Evolutionary conservation across 1,140 invertebrate genomes (phyloP).

Genomic region (Prorops nasuta): DNA sequence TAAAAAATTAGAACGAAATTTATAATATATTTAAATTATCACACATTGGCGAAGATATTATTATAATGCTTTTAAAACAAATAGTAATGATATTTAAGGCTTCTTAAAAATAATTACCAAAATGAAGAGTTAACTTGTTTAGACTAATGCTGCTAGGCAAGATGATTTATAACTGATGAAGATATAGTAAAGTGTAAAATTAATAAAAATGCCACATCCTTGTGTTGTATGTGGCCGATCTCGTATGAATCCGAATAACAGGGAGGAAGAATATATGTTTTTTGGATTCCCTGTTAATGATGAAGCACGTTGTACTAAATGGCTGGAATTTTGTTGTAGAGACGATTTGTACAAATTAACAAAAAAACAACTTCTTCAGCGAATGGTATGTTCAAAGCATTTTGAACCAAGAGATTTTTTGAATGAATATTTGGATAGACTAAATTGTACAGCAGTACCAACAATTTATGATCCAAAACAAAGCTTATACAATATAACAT

Average conservation of each 20-base stretch:
- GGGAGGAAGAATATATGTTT: slow-evolving; percentile 52
- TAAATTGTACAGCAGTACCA: slow-evolving; percentile 47
- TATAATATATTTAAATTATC: slow-evolving; percentile 2
- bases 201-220: slow-evolving; percentile 51
- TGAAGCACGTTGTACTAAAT: slow-evolving; percentile 45
- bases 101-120: not conserved
- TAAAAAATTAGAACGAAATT: not conserved
- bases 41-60: no score
- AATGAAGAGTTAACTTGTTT: not conserved
- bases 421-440: slow-evolving; percentile 47
- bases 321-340: slow-evolving; percentile 52
- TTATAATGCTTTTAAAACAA: no score
- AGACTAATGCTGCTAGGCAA: not conserved
- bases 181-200: slow-evolving; percentile 1
- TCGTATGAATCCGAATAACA: slow-evolving; percentile 53
- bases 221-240: slow-evolving; percentile 55
- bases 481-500: slow-evolving; percentile 51
- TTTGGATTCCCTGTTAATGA: slow-evolving; percentile 55
- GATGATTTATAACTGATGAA: slow-evolving; percentile 23
- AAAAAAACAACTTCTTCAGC: slow-evolving; percentile 49
- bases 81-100: slow-evolving; percentile 12
- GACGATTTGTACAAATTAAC: slow-evolving; percentile 53
- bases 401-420: slow-evolving; percentile 46
- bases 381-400: slow-evolving; percentile 55
- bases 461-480: slow-evolving; percentile 52